phyloP scores from a whole-genome alignment of 2,797 vertebrate species.

The Sciurus carolinensis region DNA sequence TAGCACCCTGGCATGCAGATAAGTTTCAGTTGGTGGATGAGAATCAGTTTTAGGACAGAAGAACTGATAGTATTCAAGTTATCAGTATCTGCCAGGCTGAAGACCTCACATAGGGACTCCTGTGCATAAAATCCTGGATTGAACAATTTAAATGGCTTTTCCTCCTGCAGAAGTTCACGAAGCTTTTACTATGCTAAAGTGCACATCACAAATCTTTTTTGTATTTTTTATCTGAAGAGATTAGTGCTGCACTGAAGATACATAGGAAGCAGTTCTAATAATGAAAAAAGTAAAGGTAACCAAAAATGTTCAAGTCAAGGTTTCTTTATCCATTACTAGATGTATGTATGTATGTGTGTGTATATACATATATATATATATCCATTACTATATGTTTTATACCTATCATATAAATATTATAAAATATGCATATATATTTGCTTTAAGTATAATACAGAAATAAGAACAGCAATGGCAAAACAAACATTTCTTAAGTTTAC shows the following conservation, averaged over 20 bases:
- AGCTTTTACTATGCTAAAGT: slow-evolving; percentile 17
- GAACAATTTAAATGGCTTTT: background rate
- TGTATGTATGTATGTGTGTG: background rate
- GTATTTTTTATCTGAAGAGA: slow-evolving; percentile 10
- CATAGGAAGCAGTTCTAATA: background rate
- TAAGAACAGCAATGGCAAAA: background rate
- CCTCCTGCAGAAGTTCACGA: background rate
- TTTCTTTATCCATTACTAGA: background rate
- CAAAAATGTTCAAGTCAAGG: background rate
- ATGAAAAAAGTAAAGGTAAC: slow-evolving; percentile 14
- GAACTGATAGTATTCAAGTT: background rate
- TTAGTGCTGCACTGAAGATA: background rate
- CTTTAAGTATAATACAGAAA: background rate
- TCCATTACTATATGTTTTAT: too few relatives aligned
- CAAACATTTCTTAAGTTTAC: background rate
- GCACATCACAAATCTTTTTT: background rate
- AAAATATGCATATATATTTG: background rate
- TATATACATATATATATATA: background rate
- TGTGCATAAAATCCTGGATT: background rate
- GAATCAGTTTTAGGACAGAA: background rate
- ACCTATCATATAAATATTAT: background rate
- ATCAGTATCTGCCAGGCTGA: background rate
- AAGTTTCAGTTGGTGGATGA: background rate
- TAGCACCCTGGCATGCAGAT: background rate
- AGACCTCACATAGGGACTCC: background rate